Evolutionary conservation across 2,888 invertebrate species (phyloP), one percentile per base, ranked within the genome.

Genomic region (Dryadula phaetusa): DNA sequence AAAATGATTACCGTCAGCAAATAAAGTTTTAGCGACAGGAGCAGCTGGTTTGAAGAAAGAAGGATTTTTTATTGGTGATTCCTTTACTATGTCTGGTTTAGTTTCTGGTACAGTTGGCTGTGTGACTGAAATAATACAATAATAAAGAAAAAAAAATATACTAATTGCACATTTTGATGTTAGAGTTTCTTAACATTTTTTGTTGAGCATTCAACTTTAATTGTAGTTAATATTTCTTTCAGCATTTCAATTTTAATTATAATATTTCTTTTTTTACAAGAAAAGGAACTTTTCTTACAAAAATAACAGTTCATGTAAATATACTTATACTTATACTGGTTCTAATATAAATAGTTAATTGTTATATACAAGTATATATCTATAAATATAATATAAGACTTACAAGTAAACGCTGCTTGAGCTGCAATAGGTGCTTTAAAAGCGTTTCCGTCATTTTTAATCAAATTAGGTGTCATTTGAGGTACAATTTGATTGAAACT

Each of bases 21-120:
- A 91, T 32, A 90, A 75, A 20, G 86, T 87, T 63, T 88, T 84
- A 1, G 81, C 82, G 3, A 88, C 87, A 66, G 76, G 79, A 0
- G 71, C 64, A 0, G 72, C 40, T 1, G 82, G 77, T 49, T 83
- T 87, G 2, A 74, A 64, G 0, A 40, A 73, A 0, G 85, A 73
- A 3, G 85, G 81, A 20, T 81, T 71, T n/a, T 66, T 75, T 52
- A 79, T 73, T 12, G 72, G 69, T 0, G 75, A 66, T 8, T 77
- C 75, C 53, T 80, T 81, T 0, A 76, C 32, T 3, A 76, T 70
- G 44, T 82, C 82, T 2, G 74, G 74, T 66, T 82, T 85, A 0
- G 75, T 61, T 28, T 82, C 82, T 1, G 75, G 18, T 62, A 79
- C 80, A 0, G 77, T 65, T 16, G 76, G 70, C 3, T 76, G 69